Percentiles rank a stretch among this genome's conserved stretches.
Evolutionary conservation across 2,888 invertebrate species (phyloP).

Genomic region (Heliconius ethilla): DNA sequence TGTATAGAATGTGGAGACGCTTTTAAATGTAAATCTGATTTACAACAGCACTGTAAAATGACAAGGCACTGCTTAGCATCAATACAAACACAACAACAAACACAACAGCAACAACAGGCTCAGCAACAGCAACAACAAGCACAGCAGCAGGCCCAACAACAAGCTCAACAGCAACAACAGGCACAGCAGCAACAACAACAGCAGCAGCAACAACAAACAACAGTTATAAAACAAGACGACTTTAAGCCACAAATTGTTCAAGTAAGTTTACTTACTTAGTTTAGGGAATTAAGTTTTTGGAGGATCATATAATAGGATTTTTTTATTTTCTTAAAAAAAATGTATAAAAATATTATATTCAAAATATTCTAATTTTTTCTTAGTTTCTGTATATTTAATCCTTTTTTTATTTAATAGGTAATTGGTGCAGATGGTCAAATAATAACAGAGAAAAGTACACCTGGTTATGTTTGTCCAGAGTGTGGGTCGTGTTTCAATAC

Average conservation of each 20-base stretch:
- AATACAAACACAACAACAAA: slow-evolving; percentile 56
- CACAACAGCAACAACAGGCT: slow-evolving; percentile 64
- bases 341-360: neutral
- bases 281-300: too few relatives aligned
- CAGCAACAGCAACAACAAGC: slow-evolving; percentile 63
- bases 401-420: slow-evolving; percentile 55
- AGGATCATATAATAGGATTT: too few relatives aligned
- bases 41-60: slow-evolving; percentile 85
- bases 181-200: slow-evolving; percentile 59
- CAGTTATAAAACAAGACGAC: slow-evolving; percentile 79
- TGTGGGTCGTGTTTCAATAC: slow-evolving; percentile 80
- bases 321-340: neutral
- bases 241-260: slow-evolving; percentile 80
- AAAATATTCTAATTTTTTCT: neutral
- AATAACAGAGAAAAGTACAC: slow-evolving; percentile 67
- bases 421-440: slow-evolving; percentile 76
- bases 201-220: slow-evolving; percentile 63
- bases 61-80: slow-evolving; percentile 72
- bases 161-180: slow-evolving; percentile 58
- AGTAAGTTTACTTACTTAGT: slow-evolving; percentile 55
- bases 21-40: slow-evolving; percentile 86
- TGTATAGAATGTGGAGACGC: slow-evolving; percentile 90
- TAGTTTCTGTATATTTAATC: neutral
- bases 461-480: slow-evolving; percentile 75
- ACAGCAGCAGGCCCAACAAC: slow-evolving; percentile 62